These are phyloP conservation scores for Spinus olivaceus DNA, from an alignment of 2,797 vertebrate species.

Conservation along the genomic window DNA sequence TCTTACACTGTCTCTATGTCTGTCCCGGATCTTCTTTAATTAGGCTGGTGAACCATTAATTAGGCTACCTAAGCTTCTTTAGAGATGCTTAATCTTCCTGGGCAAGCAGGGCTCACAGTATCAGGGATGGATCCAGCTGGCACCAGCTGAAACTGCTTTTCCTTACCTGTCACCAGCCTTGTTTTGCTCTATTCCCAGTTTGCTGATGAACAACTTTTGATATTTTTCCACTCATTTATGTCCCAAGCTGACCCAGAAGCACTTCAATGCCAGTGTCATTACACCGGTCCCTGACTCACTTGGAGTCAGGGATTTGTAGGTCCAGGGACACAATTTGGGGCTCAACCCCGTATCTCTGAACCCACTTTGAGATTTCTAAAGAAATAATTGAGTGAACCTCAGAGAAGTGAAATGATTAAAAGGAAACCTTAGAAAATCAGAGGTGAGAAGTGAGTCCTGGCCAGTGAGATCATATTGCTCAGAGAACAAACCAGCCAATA, in stretches of 20 bases:
- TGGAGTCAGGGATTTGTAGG: background rate
- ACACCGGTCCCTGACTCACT: background rate
- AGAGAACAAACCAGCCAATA: background rate
- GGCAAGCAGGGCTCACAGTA: background rate
- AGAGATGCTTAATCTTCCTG: constrained; percentile 9
- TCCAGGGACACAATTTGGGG: background rate
- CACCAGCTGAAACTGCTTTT: background rate
- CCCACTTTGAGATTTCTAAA: background rate
- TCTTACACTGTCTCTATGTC: background rate
- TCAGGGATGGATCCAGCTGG: background rate
- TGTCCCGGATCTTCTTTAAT: constrained; percentile 17
- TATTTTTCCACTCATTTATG: background rate
- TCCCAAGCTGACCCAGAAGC: background rate
- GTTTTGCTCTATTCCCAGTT: background rate
- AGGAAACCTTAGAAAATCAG: background rate
- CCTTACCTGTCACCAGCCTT: background rate
- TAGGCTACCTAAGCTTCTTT: constrained; percentile 51
- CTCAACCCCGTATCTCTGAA: background rate
- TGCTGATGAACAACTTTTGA: background rate
- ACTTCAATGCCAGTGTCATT: background rate
- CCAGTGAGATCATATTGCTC: background rate
- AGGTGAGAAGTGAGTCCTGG: background rate
- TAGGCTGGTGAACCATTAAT: constrained; percentile 24
- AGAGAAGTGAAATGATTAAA: background rate
- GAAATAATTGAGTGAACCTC: background rate